phyloP scores from a whole-genome alignment of 2,888 invertebrate genomes.

The Hypercompe scribonia region DNA sequence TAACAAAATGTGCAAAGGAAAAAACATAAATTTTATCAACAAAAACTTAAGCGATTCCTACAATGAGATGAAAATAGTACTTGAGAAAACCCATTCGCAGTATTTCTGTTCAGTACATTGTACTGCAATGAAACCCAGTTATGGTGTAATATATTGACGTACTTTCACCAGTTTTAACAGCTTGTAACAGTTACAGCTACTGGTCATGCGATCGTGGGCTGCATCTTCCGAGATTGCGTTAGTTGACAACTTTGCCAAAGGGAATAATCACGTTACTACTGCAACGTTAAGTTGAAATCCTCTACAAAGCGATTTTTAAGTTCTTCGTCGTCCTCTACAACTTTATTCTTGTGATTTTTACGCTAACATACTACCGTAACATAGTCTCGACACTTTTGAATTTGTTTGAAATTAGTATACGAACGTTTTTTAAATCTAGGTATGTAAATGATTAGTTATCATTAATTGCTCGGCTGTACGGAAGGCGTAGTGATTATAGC shows the following conservation, averaged over 20 bases:
- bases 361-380: background rate
- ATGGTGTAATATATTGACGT: slow-evolving; percentile 36
- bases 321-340: background rate
- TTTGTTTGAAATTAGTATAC: background rate
- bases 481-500: too few relatives aligned
- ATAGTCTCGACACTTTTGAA: background rate
- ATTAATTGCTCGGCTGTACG: too few relatives aligned
- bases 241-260: slow-evolving; percentile 40
- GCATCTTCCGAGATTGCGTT: slow-evolving; percentile 27
- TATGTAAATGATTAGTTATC: too few relatives aligned
- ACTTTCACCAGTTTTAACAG: slow-evolving; percentile 42
- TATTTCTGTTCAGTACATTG: background rate
- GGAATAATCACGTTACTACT: slow-evolving; percentile 46
- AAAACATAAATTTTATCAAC: background rate
- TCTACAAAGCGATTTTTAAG: slow-evolving; percentile 24
- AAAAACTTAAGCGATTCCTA: background rate
- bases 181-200: slow-evolving; percentile 49
- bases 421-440: background rate
- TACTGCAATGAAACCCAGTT: slow-evolving; percentile 16
- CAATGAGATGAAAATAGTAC: background rate
- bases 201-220: slow-evolving; percentile 39
- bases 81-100: background rate
- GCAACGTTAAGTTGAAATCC: slow-evolving; percentile 25
- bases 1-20: background rate
- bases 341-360: background rate